Base-by-base conservation (phyloP, 2,888 invertebrate genomes). In the Eupithecia abbreviata region DNA sequence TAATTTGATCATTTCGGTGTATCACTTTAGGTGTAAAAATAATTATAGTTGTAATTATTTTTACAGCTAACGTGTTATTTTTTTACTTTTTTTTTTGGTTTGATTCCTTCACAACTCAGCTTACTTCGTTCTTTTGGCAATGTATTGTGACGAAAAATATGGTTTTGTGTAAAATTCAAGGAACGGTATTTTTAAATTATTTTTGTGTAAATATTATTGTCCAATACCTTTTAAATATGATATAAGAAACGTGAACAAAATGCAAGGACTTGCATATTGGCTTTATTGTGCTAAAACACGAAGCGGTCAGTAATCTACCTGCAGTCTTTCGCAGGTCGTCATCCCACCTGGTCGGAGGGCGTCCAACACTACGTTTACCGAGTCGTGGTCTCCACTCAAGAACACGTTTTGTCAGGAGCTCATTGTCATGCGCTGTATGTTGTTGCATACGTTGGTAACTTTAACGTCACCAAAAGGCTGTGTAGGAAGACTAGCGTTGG, bases 181-280 rank as follows among this genome's bases (percentile, higher is more conserved):
- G n/a, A 69, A 47, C 30, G 30, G 47, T 30, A 49, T 49, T n/a
- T n/a, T n/a, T n/a, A n/a, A n/a, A n/a, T n/a, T n/a, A n/a, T n/a
- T n/a, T n/a, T n/a, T n/a, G n/a, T n/a, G n/a, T n/a, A n/a, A n/a
- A n/a, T 47, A 18, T 45, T 49, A 47, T 47, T 30, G 47, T 71
- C 18, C 4, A 15, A 74, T 77, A 77, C 75, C 73, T 80, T 74
- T 72, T 68, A 76, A 79, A 76, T 73, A 72, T 80, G 66, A 72
- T 81, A 75, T 81, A 75, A 76, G 82, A 85, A 86, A 88, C 84
- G 76, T 78, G 79, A 87, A 87, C 85, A 86, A 87, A 30, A 86
- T 84, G 85, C 83, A 15, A 4, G 42, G 41, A 45, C n/a, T n/a
- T 45, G n/a, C 45, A 45, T 68, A 68, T 68, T 45, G 68, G n/a